These are phyloP conservation scores for Gerris buenoi DNA, from an alignment of 1,140 invertebrate species.

Conservation along the genomic window DNA sequence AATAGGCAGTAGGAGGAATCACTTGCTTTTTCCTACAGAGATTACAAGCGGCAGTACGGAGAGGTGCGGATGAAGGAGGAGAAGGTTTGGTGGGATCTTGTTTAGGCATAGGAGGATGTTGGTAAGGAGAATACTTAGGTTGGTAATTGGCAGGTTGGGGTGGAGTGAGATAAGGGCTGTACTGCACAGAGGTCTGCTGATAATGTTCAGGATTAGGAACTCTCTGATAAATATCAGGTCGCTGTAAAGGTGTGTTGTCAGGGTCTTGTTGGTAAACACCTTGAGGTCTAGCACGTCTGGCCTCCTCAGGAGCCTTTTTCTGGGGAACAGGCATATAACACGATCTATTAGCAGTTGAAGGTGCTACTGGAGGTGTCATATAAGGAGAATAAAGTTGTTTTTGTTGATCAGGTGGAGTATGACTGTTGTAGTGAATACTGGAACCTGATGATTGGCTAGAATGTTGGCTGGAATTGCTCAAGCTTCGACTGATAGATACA, in stretches of 20 bases:
- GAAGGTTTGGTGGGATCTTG: slow-evolving; percentile 11
- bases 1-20: slow-evolving; percentile 57
- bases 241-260: slow-evolving; percentile 19
- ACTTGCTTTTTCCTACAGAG: slow-evolving; percentile 71
- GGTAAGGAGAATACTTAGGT: slow-evolving; percentile 28
- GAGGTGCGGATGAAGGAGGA: slow-evolving; percentile 8
- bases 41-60: slow-evolving; percentile 45
- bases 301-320: slow-evolving; percentile 9
- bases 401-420: not conserved
- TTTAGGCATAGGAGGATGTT: slow-evolving; percentile 29
- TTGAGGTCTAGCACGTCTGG: slow-evolving; percentile 16
- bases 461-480: not conserved
- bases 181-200: slow-evolving; percentile 7
- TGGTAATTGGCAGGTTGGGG: not conserved
- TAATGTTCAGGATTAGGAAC: slow-evolving; percentile 16
- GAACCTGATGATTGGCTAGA: not conserved
- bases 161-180: not conserved
- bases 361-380: not conserved
- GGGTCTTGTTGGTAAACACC: slow-evolving; percentile 22
- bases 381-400: not conserved
- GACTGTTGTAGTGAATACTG: not conserved
- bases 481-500: not conserved
- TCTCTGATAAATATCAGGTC: slow-evolving; percentile 23
- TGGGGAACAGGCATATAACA: slow-evolving; percentile 12
- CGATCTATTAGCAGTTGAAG: not conserved